Evolutionary conservation across 2,113 vertebrate genomes (phyloP).

Genomic region (Takifugu bimaculatus): DNA sequence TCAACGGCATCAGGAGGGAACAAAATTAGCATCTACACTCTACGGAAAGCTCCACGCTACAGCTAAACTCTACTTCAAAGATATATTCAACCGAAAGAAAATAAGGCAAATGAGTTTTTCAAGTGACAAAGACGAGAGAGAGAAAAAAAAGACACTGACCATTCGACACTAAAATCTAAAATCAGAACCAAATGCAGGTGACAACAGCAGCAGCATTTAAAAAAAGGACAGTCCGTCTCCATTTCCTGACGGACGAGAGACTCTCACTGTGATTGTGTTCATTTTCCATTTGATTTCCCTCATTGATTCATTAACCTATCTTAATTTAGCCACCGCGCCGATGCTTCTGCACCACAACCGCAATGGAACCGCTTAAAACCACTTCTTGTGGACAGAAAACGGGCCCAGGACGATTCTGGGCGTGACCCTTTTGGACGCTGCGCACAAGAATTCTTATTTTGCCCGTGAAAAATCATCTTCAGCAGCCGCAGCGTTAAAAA

Average conservation of each 20-base stretch:
- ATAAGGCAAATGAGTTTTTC: slow-evolving; percentile 67
- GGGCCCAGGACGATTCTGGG: not conserved
- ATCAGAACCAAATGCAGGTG: slow-evolving; percentile 62
- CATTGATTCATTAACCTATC: slow-evolving; percentile 44
- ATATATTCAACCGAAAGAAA: slow-evolving; percentile 44
- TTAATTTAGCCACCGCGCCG: slow-evolving; percentile 57
- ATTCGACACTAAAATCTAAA: slow-evolving; percentile 50
- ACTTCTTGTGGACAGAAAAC: slow-evolving; percentile 53
- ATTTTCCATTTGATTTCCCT: slow-evolving; percentile 44
- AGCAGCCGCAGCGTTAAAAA: too few species aligned
- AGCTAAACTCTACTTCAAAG: slow-evolving; percentile 58
- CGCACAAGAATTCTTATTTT: too few species aligned
- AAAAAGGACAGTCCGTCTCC: slow-evolving; percentile 56
- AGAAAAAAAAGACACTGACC: slow-evolving; percentile 27
- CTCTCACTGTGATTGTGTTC: slow-evolving; percentile 17
- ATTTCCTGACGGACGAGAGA: slow-evolving; percentile 10
- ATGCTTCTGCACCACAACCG: slow-evolving; percentile 51
- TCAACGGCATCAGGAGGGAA: slow-evolving; percentile 9
- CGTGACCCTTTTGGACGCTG: too few species aligned
- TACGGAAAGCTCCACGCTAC: slow-evolving; percentile 41
- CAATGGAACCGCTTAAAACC: slow-evolving; percentile 75
- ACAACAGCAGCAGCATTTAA: slow-evolving; percentile 77
- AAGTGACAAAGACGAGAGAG: slow-evolving; percentile 59
- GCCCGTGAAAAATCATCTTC: too few species aligned
- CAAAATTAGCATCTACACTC: slow-evolving; percentile 36